These are phyloP conservation scores for Ganaspis sp. DNA, from an alignment of 1,140 invertebrate species.

Conservation along the genomic window DNA sequence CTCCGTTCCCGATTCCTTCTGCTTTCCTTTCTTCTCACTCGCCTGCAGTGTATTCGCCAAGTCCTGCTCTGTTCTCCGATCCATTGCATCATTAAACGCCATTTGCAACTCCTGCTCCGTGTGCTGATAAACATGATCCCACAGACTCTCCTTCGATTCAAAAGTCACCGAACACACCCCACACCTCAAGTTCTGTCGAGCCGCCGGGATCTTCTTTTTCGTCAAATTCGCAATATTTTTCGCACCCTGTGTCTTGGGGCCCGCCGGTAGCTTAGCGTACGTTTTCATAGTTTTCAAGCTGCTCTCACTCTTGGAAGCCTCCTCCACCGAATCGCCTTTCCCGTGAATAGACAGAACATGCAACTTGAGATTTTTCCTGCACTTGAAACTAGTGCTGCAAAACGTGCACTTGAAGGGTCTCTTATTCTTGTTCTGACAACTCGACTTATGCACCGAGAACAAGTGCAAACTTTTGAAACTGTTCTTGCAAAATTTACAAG, in stretches of 20 bases:
- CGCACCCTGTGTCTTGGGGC: neutral
- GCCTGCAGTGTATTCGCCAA: neutral
- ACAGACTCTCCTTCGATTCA: slow-evolving; percentile 53
- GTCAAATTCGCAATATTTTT: neutral
- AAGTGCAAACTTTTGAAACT: neutral
- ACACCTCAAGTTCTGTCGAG: slow-evolving; percentile 45
- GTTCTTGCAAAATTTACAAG: neutral
- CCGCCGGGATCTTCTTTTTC: slow-evolving; percentile 46
- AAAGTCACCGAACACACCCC: slow-evolving; percentile 62
- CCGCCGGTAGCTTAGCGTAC: slow-evolving; percentile 36
- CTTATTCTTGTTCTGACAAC: neutral
- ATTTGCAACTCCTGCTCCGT: slow-evolving; percentile 63
- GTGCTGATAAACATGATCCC: slow-evolving; percentile 66
- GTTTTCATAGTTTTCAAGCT: slow-evolving; percentile 38
- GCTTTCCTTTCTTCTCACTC: neutral
- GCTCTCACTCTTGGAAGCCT: slow-evolving; percentile 34
- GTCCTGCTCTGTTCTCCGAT: slow-evolving; percentile 18
- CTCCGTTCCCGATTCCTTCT: neutral
- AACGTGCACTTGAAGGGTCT: slow-evolving; percentile 24
- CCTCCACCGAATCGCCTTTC: slow-evolving; percentile 40
- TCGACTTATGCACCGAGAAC: neutral
- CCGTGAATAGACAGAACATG: slow-evolving; percentile 34
- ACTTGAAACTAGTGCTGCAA: slow-evolving; percentile 40
- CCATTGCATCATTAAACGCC: slow-evolving; percentile 50
- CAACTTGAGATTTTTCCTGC: slow-evolving; percentile 38